Conservation (phyloP, 2,797 vertebrate species). For the Syndactyla subalaris region DNA sequence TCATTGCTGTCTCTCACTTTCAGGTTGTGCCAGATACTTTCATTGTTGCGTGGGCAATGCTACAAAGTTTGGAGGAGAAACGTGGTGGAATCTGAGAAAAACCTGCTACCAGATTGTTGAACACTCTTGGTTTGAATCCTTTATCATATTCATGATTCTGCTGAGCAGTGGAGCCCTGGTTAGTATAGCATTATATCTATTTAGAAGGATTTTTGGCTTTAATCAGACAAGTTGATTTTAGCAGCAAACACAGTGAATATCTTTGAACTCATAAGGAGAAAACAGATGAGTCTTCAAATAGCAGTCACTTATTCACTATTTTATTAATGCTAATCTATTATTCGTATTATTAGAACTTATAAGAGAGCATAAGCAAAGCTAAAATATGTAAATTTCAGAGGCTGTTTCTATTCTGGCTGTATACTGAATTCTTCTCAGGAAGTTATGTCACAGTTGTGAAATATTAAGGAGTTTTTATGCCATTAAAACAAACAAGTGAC, state of each 20-base stretch:
- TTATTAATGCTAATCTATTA: background rate
- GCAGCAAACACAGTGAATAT: background rate
- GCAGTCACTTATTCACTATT: background rate
- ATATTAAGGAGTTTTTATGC: background rate
- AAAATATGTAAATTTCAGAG: background rate
- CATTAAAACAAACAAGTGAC: background rate
- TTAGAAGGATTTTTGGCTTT: background rate
- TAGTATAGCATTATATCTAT: background rate
- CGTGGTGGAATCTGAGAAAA: slow-evolving; percentile 90
- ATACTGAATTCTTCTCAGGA: background rate
- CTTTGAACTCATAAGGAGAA: background rate
- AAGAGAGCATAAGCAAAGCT: background rate
- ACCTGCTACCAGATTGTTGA: slow-evolving; percentile 93
- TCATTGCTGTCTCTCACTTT: background rate
- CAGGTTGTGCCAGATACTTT: slow-evolving; percentile 82
- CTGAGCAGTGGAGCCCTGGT: slow-evolving; percentile 94
- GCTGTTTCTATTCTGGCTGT: background rate
- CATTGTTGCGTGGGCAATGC: slow-evolving; percentile 77
- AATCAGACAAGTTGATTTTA: background rate
- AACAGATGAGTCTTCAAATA: background rate
- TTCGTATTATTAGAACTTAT: background rate
- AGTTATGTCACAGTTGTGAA: background rate
- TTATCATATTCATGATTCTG: slow-evolving; percentile 98
- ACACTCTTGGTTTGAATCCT: slow-evolving; percentile 96
- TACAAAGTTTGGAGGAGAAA: slow-evolving; percentile 70